Evolutionary conservation across 2,113 vertebrate species (phyloP), one percentile per base, ranked within the genome.

Genomic region (Catagonus wagneri): DNA sequence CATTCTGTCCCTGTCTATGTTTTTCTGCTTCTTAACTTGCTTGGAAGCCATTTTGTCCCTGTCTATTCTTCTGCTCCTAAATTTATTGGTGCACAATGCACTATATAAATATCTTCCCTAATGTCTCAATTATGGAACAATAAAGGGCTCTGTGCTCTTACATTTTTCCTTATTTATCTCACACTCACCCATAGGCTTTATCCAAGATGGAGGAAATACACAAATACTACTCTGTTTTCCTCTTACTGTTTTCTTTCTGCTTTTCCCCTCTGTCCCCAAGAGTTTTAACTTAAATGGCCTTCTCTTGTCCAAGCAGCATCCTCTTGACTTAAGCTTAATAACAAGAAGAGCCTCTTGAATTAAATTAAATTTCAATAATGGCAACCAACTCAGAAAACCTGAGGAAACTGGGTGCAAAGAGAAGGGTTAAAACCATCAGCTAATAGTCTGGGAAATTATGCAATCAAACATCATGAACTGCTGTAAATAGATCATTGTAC

Each of bases 281-380:
- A 85, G 8, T 44, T 72, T 61, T 74, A 72, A 27, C 27, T 34
- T 86, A 44, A 80, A 16, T 50, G 23, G 4, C 32, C 86, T 79
- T 72, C 25, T 66, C 34, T 79, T 65, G 56, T 32, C 44, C n/a
- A 56, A 80, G 56, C 19, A 94, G 32, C n/a, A 65, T 17, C 39
- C 72, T 91, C 72, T 80, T 79, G 54, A 85, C 63, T 71, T 92
- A 66, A 86, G 50, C 66, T 81, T 75, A 74, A 91, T 56, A 58
- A 56, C 22, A 36, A 65, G 54, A 90, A 63, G 29, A 72, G 34
- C 22, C 65, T 84, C 36, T 74, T 85, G 66, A 87, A 81, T 87
- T 54, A 58, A 92, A 44, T 87, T 54, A 58, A 92, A 44, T 86
- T 65, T 19, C 14, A 58, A 71, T 92, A 65, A 58, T 58, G 80